Percentiles rank a stretch among this genome's conserved stretches.
Conservation (phyloP, 2,888 invertebrate genomes). For the Lasioglossum malachurum region DNA sequence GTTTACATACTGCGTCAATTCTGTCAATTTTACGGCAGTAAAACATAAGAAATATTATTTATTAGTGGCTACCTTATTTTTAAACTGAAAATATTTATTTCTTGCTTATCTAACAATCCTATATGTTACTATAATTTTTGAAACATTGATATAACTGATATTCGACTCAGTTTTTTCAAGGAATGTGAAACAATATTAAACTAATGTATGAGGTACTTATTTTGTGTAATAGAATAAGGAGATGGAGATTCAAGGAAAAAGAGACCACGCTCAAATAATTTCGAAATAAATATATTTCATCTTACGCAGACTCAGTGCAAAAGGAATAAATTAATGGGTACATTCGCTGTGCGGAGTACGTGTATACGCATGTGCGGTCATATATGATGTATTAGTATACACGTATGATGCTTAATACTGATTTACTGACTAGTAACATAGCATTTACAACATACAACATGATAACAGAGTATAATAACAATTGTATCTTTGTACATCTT, state of each 20-base stretch:
- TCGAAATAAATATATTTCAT: slow-evolving; percentile 55
- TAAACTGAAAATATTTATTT: background rate
- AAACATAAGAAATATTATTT: background rate
- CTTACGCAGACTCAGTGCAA: slow-evolving; percentile 33
- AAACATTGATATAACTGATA: background rate
- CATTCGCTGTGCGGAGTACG: background rate
- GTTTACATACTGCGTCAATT: too few species aligned
- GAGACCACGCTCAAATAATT: background rate
- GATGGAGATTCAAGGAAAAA: background rate
- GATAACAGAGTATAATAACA: background rate
- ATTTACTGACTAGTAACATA: slow-evolving; percentile 72
- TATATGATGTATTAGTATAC: too few species aligned
- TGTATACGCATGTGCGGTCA: background rate
- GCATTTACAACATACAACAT: slow-evolving; percentile 13
- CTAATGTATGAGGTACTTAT: background rate
- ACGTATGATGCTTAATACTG: slow-evolving; percentile 72
- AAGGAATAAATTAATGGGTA: slow-evolving; percentile 52
- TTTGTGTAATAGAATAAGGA: background rate
- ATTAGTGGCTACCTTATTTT: background rate
- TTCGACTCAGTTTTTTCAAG: background rate
- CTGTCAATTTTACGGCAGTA: too few species aligned
- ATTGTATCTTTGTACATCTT: background rate
- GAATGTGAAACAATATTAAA: background rate
- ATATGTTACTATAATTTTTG: background rate
- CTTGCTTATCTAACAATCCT: background rate